A percentile compares a stretch with the other conserved stretches of the same genome.
Conservation (phyloP, 2,888 invertebrate species). For the Lypha dubia region DNA sequence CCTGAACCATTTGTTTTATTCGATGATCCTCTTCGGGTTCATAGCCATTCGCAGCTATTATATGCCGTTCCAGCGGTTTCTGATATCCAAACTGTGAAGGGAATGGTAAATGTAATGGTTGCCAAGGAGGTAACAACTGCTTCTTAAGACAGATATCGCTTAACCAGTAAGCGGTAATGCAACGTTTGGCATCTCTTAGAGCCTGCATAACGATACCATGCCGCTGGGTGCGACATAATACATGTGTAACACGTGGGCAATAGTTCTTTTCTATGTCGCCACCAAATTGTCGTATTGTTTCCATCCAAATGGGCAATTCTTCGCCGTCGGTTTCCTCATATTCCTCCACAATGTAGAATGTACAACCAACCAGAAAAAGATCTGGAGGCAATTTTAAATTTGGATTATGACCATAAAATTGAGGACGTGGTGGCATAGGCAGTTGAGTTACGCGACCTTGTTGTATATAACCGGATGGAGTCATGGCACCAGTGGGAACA, state of each 20-base stretch:
- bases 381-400: constrained; percentile 94
- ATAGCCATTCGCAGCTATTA: constrained; percentile 95
- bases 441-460: constrained; percentile 81
- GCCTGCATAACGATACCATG: constrained; percentile 95
- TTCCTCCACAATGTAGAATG: constrained; percentile 95
- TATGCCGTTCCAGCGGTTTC: constrained; percentile 89
- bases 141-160: constrained; percentile 94
- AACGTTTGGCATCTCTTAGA: constrained; percentile 86
- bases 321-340: constrained; percentile 88
- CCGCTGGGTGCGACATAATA: constrained; percentile 94
- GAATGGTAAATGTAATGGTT: constrained; percentile 95
- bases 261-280: constrained; percentile 95
- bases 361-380: constrained; percentile 95
- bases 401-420: constrained; percentile 97
- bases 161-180: constrained; percentile 94
- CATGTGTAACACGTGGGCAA: constrained; percentile 94
- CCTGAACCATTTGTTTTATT: constrained; percentile 92
- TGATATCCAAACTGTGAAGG: constrained; percentile 87
- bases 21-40: constrained; percentile 92
- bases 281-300: constrained; percentile 90
- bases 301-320: constrained; percentile 87
- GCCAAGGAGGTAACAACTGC: constrained; percentile 95
- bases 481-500: constrained; percentile 77
- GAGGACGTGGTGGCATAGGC: constrained; percentile 86
- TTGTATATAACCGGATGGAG: constrained; percentile 84